Percentiles rank a stretch among this genome's conserved stretches.
Evolutionary conservation across 2,888 invertebrate species (phyloP).

Genomic region (Drosophila meridiana): DNA sequence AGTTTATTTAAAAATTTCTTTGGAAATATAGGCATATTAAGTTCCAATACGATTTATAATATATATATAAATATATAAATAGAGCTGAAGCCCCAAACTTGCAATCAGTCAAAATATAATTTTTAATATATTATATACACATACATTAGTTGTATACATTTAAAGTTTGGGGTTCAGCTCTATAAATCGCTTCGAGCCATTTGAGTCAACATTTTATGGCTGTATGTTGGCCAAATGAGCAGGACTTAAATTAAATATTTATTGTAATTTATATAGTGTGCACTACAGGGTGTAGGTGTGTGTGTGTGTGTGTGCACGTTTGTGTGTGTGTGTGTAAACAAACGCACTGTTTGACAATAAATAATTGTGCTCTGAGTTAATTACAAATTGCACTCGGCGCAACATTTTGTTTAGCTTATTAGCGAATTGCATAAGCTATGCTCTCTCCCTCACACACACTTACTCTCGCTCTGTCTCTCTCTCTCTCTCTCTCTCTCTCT

Average conservation of each 20-base stretch:
- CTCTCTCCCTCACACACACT: constrained; percentile 4
- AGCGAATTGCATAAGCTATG: constrained; percentile 41
- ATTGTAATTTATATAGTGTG: constrained; percentile 47
- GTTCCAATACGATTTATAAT: background rate
- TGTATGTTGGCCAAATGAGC: constrained; percentile 21
- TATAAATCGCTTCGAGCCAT: constrained; percentile 7
- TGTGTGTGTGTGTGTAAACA: constrained; percentile 23
- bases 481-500: constrained; percentile 1
- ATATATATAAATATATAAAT: background rate
- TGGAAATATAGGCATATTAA: background rate
- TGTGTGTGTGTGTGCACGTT: constrained; percentile 19
- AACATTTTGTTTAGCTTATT: constrained; percentile 73
- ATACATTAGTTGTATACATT: too few species aligned
- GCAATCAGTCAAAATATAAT: too few species aligned
- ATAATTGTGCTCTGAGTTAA: constrained; percentile 74
- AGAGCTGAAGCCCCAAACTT: too few species aligned
- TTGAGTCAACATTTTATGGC: constrained; percentile 15
- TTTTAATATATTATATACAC: too few species aligned
- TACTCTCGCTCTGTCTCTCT: constrained; percentile 1
- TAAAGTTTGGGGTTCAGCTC: background rate
- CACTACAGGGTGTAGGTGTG: background rate
- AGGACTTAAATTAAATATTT: constrained; percentile 59
- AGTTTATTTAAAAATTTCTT: background rate
- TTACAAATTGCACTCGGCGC: constrained; percentile 70
- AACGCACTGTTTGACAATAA: constrained; percentile 67